Conservation (phyloP, 2,797 vertebrate species). For the Melanotaenia trifasciata region DNA sequence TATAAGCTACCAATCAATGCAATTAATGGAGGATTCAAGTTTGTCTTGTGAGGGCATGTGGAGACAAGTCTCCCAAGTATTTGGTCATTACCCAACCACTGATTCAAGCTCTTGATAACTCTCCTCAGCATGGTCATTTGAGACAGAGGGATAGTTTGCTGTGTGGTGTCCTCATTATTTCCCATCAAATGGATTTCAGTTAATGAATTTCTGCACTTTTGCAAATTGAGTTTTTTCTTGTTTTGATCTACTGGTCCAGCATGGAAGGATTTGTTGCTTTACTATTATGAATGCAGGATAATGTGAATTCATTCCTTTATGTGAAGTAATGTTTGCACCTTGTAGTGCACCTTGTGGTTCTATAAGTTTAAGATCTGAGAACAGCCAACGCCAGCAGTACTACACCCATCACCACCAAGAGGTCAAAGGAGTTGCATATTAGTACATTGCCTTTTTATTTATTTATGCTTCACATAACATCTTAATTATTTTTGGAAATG, state of each 20-base stretch:
- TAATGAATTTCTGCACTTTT: not conserved
- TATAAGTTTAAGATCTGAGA: no score
- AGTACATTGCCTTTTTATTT: no score
- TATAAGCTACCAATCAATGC: slow-evolving; percentile 65
- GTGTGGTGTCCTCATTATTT: slow-evolving; percentile 6
- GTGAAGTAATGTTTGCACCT: not conserved
- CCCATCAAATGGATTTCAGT: slow-evolving; percentile 13
- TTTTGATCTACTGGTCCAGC: not conserved
- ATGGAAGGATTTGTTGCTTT: not conserved
- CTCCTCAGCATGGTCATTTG: slow-evolving; percentile 15
- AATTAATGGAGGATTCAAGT: slow-evolving; percentile 55
- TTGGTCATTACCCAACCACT: slow-evolving; percentile 30
- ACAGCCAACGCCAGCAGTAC: no score
- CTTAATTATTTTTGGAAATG: no score
- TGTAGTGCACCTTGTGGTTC: not conserved
- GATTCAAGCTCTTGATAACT: slow-evolving; percentile 1
- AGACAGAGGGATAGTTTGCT: not conserved
- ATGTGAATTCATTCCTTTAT: not conserved
- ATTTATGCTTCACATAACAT: no score
- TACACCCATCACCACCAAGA: not conserved
- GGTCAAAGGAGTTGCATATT: not conserved
- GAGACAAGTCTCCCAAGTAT: slow-evolving; percentile 40
- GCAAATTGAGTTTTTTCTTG: not conserved
- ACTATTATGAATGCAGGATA: not conserved
- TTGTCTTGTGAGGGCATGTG: slow-evolving; percentile 37